A percentile compares a stretch with the other conserved stretches of the same genome.
Evolutionary conservation across 2,888 invertebrate species (phyloP).

Genomic region (Metacarcinus magister): DNA sequence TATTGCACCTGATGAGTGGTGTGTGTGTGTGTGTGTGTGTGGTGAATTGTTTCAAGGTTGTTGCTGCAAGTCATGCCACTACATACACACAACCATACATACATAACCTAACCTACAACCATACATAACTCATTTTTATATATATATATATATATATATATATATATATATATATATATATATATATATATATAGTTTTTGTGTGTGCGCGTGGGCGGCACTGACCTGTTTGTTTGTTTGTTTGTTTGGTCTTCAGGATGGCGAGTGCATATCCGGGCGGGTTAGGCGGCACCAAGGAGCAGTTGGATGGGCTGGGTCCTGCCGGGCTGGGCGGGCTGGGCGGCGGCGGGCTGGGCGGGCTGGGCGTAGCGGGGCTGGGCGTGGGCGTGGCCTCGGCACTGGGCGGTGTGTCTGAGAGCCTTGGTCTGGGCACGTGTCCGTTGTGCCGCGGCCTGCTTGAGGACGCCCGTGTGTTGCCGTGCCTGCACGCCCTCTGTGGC

Average conservation of each 20-base stretch:
- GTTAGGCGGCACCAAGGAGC: slow-evolving; percentile 72
- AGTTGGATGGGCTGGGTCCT: slow-evolving; percentile 75
- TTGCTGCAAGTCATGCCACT: no score
- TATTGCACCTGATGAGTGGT: background rate
- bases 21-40: background rate
- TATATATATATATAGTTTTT: slow-evolving; percentile 44
- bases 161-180: background rate
- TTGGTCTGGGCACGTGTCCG: slow-evolving; percentile 83
- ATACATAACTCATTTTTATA: background rate
- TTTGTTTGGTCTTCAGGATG: slow-evolving; percentile 68
- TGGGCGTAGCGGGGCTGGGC: slow-evolving; percentile 71
- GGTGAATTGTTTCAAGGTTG: background rate
- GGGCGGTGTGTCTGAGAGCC: background rate
- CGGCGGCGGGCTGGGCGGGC: slow-evolving; percentile 71
- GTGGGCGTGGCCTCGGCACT: slow-evolving; percentile 57
- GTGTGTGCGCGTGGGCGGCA: background rate
- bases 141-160: slow-evolving; percentile 18
- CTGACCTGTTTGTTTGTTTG: background rate
- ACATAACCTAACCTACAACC: background rate
- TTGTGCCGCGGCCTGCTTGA: slow-evolving; percentile 84
- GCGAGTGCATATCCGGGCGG: slow-evolving; percentile 78
- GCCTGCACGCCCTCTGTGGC: slow-evolving; percentile 85
- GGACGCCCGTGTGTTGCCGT: slow-evolving; percentile 85
- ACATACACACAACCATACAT: background rate
- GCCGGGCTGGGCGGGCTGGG: slow-evolving; percentile 73